Conservation (phyloP, 2,888 invertebrate species). For the Agrochola macilenta region DNA sequence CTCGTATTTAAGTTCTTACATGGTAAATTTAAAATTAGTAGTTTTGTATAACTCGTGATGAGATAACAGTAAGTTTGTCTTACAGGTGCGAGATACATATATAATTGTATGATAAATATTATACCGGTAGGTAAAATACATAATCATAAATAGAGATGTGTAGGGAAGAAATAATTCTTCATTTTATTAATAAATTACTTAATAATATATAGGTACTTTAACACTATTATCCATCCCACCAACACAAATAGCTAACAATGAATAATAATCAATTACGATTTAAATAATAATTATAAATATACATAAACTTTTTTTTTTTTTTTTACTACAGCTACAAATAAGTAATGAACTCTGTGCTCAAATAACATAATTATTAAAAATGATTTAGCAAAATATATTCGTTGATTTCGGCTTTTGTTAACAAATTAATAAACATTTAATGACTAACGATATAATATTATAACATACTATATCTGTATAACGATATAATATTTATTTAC, state of each 20-base stretch:
- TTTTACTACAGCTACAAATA: neutral
- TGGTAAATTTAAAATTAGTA: constrained; percentile 8
- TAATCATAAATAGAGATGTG: neutral
- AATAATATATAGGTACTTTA: neutral
- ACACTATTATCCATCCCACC: neutral
- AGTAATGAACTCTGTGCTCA: neutral
- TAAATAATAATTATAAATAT: constrained; percentile 11
- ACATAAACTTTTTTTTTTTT: neutral
- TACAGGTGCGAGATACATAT: neutral
- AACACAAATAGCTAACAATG: constrained; percentile 11
- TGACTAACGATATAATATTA: constrained; percentile 3
- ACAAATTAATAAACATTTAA: constrained; percentile 19
- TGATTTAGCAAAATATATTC: constrained; percentile 24
- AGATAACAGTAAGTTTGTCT: neutral
- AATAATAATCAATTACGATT: neutral
- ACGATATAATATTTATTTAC: constrained; percentile 1
- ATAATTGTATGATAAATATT: constrained; percentile 13
- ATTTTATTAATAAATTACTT: neutral
- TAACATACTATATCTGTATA: neutral
- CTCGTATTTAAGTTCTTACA: constrained; percentile 14
- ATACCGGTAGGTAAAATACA: neutral
- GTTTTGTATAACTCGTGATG: constrained; percentile 7
- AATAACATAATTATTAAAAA: neutral
- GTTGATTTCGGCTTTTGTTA: constrained; percentile 14
- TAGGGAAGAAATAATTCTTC: neutral